Evolutionary conservation across 2,113 vertebrate species (phyloP), one percentile per base, ranked within the genome.

Genomic region (Strigops habroptila): DNA sequence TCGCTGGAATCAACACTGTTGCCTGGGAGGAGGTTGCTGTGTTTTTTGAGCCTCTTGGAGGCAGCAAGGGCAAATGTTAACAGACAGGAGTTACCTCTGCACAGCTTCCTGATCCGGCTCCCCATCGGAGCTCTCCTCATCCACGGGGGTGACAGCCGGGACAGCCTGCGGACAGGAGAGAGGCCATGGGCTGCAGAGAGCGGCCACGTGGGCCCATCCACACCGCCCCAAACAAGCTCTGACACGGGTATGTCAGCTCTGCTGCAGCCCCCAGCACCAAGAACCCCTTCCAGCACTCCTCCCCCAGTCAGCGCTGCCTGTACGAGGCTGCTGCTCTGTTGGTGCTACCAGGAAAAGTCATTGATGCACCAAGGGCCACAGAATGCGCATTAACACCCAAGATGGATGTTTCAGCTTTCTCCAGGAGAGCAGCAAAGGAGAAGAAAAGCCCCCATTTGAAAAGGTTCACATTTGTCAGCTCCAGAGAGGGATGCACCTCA

Each of bases 81-180:
- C 78, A 37, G 97, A 94, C 51, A 63, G 93, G 91, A 93, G 95
- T 98, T 98, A 99, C 99, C 99, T 99, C 98, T 99, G 99, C 97
- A 99, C 99, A 22, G 99, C 99, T 82, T 99, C 99, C 96, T 99
- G 99, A 76, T 99, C 99, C 0, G 99, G 99, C 96, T 99, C 99
- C 91, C 99, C 99, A 2, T 99, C 99, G 0, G 99, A 99, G 87
- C 99, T 99, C 97, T 99, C 99, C 97, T 99, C 99, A 28, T 99
- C 99, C 98, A 99, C 99, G 1, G 99, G 99, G 93, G 99, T 98
- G 64, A 99, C 99, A 3, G 98, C 99, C 24, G 99, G 98, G 77
- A 99, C 99, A 44, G 99, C 99, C 96, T 98, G 95, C 23, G 5
- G 83, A 76, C 88, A 97, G 28, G 94, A 86, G 91, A 68, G 83